A percentile compares a stretch with the other conserved stretches of the same genome.
Conservation (phyloP, 2,888 invertebrate species). For the Hyppa rectilinea region DNA sequence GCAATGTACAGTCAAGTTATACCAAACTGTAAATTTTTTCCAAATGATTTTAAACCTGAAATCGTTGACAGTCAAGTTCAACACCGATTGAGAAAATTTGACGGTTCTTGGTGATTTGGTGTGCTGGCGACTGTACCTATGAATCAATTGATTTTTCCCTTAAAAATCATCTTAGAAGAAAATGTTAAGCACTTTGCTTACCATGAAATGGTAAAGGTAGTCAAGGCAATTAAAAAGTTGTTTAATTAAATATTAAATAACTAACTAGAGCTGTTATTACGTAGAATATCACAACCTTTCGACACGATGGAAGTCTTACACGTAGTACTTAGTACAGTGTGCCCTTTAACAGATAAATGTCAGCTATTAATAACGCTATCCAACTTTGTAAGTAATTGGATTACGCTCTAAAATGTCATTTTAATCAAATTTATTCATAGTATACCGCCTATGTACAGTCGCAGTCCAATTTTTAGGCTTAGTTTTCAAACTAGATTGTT, state of each 20-base stretch:
- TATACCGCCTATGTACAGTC: neutral
- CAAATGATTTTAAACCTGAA: too few species aligned
- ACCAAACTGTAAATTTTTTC: too few species aligned
- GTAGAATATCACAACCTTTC: constrained; percentile 8
- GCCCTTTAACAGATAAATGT: constrained; percentile 31
- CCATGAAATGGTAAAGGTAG: neutral
- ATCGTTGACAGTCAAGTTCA: too few species aligned
- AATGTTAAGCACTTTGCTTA: neutral
- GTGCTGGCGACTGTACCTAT: too few species aligned
- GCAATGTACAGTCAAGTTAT: too few species aligned
- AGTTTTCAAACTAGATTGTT: too few species aligned
- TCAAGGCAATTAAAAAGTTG: neutral
- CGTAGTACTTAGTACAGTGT: neutral
- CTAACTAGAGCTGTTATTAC: neutral
- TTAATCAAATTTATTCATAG: neutral
- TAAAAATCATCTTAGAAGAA: neutral
- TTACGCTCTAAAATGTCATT: constrained; percentile 34
- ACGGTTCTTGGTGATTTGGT: too few species aligned
- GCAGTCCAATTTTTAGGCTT: too few species aligned
- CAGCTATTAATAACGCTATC: constrained; percentile 31
- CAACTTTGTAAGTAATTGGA: constrained; percentile 10
- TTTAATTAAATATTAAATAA: neutral
- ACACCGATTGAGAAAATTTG: too few species aligned
- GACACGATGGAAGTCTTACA: neutral
- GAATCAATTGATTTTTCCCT: too few species aligned